Base-by-base conservation (phyloP, 1,140 invertebrate species). In the Diachasmimorpha longicaudata region DNA sequence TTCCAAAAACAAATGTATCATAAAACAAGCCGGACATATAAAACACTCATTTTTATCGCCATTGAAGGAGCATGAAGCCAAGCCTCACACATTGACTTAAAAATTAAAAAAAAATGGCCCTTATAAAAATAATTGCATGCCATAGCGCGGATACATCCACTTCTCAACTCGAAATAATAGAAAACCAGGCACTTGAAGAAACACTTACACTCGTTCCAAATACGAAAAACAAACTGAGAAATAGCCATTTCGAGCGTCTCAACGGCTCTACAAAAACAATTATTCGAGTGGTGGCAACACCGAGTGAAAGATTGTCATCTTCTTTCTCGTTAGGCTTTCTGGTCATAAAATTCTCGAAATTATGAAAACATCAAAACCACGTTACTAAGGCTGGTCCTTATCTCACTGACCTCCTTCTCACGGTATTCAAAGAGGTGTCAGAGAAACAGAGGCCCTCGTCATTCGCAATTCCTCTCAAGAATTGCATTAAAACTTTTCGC, bases 1-100 rank as follows among this genome's bases (percentile, higher is more conserved):
- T 14, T 63, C 23, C 19, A 78, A 77, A 82, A 79, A 81, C 79
- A 80, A 85, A 81, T 81, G 81, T 81, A 79, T 83, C 79, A 69
- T 46, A 46, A 46, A 46, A 46, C n/a, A 19, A 52, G 11, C 48
- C 14, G n/a, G 48, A 52, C 14, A 52, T 16, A 63, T 63, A 63
- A 63, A 63, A 63, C 9, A 25, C 31, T 63, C 21, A 63, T 11
- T 63, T 63, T 63, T 63, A 63, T 63, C 58, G 58, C 58, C 58
- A 63, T 63, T 25, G 58, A 63, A 63, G 21, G 52, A 63, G 58
- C 23, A 14, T 25, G n/a, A 52, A n/a, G 48, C 48, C n/a, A 16
- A 52, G n/a, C n/a, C 23, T 63, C 58, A 25, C 21, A 63, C 58
- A 11, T 63, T 63, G 23, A 8, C 23, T 25, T 13, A 23, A 21